A percentile compares a stretch with the other conserved stretches of the same genome.
phyloP scores from a whole-genome alignment of 53 echinoderm and acorn worm species.

The Echinarachnius parma region DNA sequence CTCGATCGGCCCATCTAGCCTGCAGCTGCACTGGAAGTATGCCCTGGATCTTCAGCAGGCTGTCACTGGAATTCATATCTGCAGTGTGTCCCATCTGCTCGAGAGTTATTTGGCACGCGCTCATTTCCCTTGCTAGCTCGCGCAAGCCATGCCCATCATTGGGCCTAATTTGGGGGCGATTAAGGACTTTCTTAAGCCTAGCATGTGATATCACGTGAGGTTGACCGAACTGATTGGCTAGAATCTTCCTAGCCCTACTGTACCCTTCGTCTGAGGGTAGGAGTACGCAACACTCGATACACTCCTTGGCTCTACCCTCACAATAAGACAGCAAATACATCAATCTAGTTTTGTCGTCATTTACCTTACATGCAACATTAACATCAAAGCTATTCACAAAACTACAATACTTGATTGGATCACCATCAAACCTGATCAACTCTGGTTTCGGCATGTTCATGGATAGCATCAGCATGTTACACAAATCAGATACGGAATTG shows the following conservation, averaged over 20 bases:
- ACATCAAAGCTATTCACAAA: no score
- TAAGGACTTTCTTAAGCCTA: conserved; percentile 23
- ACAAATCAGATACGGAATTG: no score
- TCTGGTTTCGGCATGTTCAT: no score
- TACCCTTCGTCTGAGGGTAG: conserved; percentile 23
- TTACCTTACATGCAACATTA: no score
- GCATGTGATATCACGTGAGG: conserved; percentile 12
- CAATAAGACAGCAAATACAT: conserved; percentile 46
- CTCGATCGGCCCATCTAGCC: conserved; percentile 47
- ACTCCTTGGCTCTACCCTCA: conserved; percentile 37
- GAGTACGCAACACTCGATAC: conserved; percentile 39
- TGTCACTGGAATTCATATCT: conserved; percentile 44
- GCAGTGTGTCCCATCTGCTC: conserved; percentile 38
- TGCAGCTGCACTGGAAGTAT: conserved; percentile 42
- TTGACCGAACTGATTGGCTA: conserved; percentile 23
- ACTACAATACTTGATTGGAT: no score
- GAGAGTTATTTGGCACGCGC: conserved; percentile 42
- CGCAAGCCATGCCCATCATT: conserved; percentile 42
- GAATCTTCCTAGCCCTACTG: conserved; percentile 18
- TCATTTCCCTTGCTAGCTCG: conserved; percentile 52
- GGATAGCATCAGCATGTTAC: no score
- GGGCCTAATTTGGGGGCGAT: conserved; percentile 29
- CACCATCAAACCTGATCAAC: no score
- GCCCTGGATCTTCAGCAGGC: conserved; percentile 51
- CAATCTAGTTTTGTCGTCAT: conserved; percentile 30